A percentile compares a stretch with the other conserved stretches of the same genome.
Conservation (phyloP, 2,113 vertebrate genomes). For the Sander vitreus region DNA sequence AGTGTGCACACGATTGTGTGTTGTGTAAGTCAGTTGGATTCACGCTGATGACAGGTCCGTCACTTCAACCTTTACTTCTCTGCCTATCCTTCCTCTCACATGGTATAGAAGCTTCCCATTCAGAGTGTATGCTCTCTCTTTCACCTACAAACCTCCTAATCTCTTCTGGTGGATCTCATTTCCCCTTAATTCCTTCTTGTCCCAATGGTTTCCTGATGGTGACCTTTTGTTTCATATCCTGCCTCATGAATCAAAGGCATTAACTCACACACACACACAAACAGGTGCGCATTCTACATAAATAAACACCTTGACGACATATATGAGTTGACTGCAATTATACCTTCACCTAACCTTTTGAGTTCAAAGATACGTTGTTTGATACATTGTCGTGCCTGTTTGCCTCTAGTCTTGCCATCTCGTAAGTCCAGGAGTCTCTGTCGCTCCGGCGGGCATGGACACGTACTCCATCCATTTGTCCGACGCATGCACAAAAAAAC, state of each 20-base stretch:
- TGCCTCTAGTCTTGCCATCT: slow-evolving; percentile 50
- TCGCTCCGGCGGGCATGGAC: no score
- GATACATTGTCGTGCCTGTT: slow-evolving; percentile 16
- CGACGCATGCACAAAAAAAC: no score
- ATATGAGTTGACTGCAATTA: background rate
- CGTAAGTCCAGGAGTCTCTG: no score
- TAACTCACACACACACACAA: slow-evolving; percentile 40
- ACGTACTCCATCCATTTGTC: no score
- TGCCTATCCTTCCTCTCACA: background rate
- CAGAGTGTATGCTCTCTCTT: slow-evolving; percentile 1
- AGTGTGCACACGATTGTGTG: no score
- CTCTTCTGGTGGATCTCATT: slow-evolving; percentile 52
- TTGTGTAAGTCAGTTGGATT: slow-evolving; percentile 9
- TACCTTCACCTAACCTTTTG: slow-evolving; percentile 16
- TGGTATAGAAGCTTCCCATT: background rate
- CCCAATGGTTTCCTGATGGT: slow-evolving; percentile 61
- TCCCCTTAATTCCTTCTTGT: slow-evolving; percentile 59
- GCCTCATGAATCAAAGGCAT: slow-evolving; percentile 58
- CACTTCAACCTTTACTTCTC: slow-evolving; percentile 22
- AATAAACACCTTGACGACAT: slow-evolving; percentile 27
- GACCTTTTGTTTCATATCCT: slow-evolving; percentile 77
- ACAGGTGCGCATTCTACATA: slow-evolving; percentile 30
- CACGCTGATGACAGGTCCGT: slow-evolving; percentile 21
- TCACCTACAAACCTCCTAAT: slow-evolving; percentile 42
- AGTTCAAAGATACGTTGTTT: slow-evolving; percentile 42